Percentiles rank a stretch among this genome's conserved stretches.
phyloP scores from a whole-genome alignment of 2,888 invertebrate genomes.

The Nomada ruficornis region DNA sequence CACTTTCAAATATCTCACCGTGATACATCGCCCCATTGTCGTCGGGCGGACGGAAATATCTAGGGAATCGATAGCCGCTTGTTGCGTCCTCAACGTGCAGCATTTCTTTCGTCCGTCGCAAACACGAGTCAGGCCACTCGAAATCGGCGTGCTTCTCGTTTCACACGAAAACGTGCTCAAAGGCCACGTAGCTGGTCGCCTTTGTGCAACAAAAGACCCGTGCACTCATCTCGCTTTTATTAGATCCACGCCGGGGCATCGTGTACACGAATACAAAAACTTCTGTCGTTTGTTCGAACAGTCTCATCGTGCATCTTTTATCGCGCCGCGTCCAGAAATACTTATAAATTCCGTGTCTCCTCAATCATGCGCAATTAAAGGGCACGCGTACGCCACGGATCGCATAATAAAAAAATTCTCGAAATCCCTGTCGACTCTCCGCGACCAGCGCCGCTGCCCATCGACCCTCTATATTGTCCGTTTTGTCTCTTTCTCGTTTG shows the following conservation, averaged over 20 bases:
- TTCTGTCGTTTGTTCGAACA: slow-evolving; percentile 31
- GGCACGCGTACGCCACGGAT: slow-evolving; percentile 65
- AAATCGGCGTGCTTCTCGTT: slow-evolving; percentile 18
- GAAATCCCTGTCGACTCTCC: slow-evolving; percentile 51
- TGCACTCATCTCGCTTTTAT: slow-evolving; percentile 62
- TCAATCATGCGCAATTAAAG: slow-evolving; percentile 70
- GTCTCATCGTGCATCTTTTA: background rate
- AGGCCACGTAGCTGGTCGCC: slow-evolving; percentile 44
- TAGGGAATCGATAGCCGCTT: slow-evolving; percentile 39
- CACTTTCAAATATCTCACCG: slow-evolving; percentile 21
- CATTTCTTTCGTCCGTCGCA: slow-evolving; percentile 42
- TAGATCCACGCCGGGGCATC: slow-evolving; percentile 51
- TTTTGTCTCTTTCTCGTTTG: slow-evolving; percentile 11
- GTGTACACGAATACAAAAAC: slow-evolving; percentile 53
- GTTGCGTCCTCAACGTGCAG: slow-evolving; percentile 9
- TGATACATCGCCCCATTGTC: background rate
- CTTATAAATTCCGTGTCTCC: slow-evolving; percentile 61
- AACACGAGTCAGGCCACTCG: slow-evolving; percentile 49
- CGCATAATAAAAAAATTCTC: slow-evolving; percentile 73
- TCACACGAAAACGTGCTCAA: slow-evolving; percentile 35
- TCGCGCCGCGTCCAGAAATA: slow-evolving; percentile 54
- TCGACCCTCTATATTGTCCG: slow-evolving; percentile 30
- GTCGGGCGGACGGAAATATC: slow-evolving; percentile 18
- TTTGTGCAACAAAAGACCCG: slow-evolving; percentile 62
- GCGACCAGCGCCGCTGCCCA: slow-evolving; percentile 13